phyloP scores from a whole-genome alignment of 53 echinoderm and acorn worm species.

The Pentamera pediparva region DNA sequence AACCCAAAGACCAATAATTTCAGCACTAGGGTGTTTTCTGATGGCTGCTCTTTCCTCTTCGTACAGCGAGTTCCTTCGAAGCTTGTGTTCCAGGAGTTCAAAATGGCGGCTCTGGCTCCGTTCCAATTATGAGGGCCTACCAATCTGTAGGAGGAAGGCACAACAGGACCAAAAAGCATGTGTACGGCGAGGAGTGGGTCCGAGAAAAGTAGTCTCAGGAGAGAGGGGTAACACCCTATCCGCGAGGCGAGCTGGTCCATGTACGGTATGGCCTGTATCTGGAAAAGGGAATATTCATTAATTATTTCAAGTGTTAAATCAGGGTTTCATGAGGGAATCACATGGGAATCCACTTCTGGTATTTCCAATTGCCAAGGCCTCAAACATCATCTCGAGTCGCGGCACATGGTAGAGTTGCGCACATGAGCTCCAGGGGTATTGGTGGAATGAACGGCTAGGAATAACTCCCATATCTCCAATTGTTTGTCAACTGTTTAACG shows the following conservation, averaged over 20 bases:
- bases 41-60: background rate
- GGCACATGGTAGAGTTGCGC: too few species aligned
- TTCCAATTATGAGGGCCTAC: slow-evolving; percentile 8
- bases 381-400: too few species aligned
- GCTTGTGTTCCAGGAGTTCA: slow-evolving; percentile 4
- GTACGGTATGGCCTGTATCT: slow-evolving; percentile 9
- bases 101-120: background rate
- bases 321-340: too few species aligned
- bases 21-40: too few species aligned
- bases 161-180: slow-evolving; percentile 9
- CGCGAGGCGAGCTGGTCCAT: background rate
- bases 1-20: too few species aligned
- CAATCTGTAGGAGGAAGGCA: slow-evolving; percentile 1
- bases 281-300: background rate
- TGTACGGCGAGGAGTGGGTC: slow-evolving; percentile 4
- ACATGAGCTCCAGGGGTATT: too few species aligned
- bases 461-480: too few species aligned
- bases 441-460: too few species aligned
- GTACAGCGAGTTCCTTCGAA: slow-evolving; percentile 11
- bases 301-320: background rate
- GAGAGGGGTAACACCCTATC: slow-evolving; percentile 10
- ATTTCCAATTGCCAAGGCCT: too few species aligned
- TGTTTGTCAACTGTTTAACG: too few species aligned
- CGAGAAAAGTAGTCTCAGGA: background rate
- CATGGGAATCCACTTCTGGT: too few species aligned